A percentile compares a stretch with the other conserved stretches of the same genome.
Evolutionary conservation across 2,797 vertebrate species (phyloP).

Genomic region (Coregonus ussuriensis): DNA sequence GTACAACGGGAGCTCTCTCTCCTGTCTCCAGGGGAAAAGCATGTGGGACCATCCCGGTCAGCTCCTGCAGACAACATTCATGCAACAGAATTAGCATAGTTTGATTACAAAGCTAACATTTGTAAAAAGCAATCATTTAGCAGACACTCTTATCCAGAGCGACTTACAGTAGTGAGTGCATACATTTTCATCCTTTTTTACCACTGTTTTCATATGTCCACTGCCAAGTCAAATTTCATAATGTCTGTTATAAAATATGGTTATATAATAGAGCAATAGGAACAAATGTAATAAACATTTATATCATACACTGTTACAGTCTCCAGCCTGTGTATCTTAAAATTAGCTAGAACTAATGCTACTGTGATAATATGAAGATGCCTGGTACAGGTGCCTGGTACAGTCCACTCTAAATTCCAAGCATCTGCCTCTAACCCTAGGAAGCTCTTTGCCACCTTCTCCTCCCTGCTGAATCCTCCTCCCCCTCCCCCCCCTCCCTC

Average conservation of each 20-base stretch:
- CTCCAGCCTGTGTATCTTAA: neutral
- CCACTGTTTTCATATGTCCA: conserved; percentile 17
- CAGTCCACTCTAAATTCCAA: no score
- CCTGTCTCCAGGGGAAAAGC: conserved; percentile 86
- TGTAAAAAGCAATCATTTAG: no score
- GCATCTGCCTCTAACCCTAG: no score
- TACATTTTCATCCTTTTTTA: no score
- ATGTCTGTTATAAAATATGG: neutral
- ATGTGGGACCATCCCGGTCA: conserved; percentile 85
- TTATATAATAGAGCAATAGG: conserved; percentile 30
- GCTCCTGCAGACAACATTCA: conserved; percentile 77
- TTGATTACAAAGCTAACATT: conserved; percentile 24
- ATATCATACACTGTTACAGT: conserved; percentile 1
- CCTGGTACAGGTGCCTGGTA: no score
- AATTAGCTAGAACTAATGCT: neutral
- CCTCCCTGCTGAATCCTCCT: no score
- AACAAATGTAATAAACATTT: conserved; percentile 34
- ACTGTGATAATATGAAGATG: no score
- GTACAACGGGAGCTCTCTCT: conserved; percentile 82
- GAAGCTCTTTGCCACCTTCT: no score
- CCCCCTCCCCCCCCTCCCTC: no score
- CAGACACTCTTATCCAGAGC: no score
- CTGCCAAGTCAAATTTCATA: conserved; percentile 4
- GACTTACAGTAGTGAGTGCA: no score
- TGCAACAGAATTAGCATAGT: conserved; percentile 26